Evolutionary conservation across 2,113 vertebrate species (phyloP), one percentile per base, ranked within the genome.

Genomic region (Antidorcas marsupialis): DNA sequence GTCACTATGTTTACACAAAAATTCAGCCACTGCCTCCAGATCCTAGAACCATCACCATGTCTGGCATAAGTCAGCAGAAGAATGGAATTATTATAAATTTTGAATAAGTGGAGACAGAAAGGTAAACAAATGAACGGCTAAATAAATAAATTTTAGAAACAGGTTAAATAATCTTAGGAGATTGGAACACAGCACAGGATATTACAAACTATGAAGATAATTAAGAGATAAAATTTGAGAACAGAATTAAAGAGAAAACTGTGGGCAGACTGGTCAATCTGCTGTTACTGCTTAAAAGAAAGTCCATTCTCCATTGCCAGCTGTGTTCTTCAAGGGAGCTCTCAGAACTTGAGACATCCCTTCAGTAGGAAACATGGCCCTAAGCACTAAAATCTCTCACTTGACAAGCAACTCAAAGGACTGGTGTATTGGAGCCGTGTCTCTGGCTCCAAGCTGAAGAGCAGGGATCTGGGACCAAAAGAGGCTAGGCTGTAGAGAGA

Each of bases 21-120:
- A 94, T 74, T 89, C 82, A 97, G 85, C 95, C 94, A 79, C 97
- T 96, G 7, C 96, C 97, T 60, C 89, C 98, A 94, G 76, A 95
- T 89, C 79, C 67, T 74, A 93, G 64, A 78, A 52, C 76, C 88
- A 97, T 97, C 92, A 82, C 52, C 45, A 60, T 90, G 36, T 55
- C 88, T 96, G 95, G 91, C 74, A 55, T 71, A 59, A 95, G 53
- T 93, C 53, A 93, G 74, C 83, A 88, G 91, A 92, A 89, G 94
- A 92, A 97, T 47, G 27, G 45, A 47, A 89, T 74, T 62, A 98
- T 96, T 92, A 93, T 45, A 21, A 94, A 96, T 89, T 94, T 92
- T 95, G 76, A 97, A 93, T 45, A 93, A 79, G 91, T 91, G 14
- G 30, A 97, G 96, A 94, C 82, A 88, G 62, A 96, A 91, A 92